Base-by-base conservation (phyloP, 2,113 vertebrate species). In the Solenodon paradoxus region DNA sequence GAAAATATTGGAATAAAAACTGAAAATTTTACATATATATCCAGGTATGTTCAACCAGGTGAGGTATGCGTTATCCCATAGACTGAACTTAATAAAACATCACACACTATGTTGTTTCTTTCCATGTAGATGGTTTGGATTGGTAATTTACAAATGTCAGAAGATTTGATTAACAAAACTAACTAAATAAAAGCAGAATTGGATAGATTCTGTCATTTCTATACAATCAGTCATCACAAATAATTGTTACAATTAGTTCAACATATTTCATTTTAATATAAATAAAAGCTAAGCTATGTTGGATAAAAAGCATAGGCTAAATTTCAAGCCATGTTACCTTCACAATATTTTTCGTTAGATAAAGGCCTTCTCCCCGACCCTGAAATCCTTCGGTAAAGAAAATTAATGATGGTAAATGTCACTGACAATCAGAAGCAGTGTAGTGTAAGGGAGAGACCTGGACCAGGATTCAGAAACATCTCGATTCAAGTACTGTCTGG, bases 321-420 rank as follows among this genome's bases (percentile, higher is more conserved):
- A 92, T 69, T 95, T 79, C 40, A 81, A 85, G 63, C 28, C 79
- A 89, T 0, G 0, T n/a, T 91, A 69, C 28, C 22, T 86, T 85
- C 38, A 90, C 45, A 87, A 51, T 53, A 83, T 51, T 88, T 78
- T 84, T 53, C 77, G 78, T 83, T 81, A 35, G 45, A 90, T 95
- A 88, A 45, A 47, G 28, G 63, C 47, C 20, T 63, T 85, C 12
- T 68, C 7, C 32, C 63, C 32, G 19, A 74, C 35, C 53, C 42
- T 75, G 32, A 95, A 95, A 85, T 85, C 40, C 35, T 92, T 42
- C 92, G 64, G 51, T 77, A 89, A 83, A 92, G 8, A 69, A 95
- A 42, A 35, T 53, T 94, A 92, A 80, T 89, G 53, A 75, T 72
- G 68, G 51, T 66, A 94, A 94, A 95, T 93, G 45, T 79, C 49